phyloP scores from a whole-genome alignment of 1,140 invertebrate genomes.

The Leguminivora glycinivorella region DNA sequence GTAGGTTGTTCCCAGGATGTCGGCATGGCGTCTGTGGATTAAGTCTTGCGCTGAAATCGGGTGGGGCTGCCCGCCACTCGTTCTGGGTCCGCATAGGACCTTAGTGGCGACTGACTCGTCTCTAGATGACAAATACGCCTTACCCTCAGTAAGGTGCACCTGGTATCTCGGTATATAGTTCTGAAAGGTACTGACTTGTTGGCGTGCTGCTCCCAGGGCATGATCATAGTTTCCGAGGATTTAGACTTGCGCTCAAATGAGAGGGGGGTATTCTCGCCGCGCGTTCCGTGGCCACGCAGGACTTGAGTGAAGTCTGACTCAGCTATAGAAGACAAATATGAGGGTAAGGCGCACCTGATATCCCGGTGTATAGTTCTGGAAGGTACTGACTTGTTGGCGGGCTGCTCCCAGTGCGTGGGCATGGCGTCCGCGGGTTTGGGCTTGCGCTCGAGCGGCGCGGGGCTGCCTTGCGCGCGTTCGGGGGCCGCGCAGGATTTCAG shows the following conservation, averaged over 20 bases:
- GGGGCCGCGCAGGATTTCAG: slow-evolving; percentile 72
- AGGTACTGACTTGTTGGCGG: slow-evolving; percentile 59
- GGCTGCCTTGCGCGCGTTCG: slow-evolving; percentile 38
- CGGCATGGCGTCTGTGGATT: slow-evolving; percentile 80
- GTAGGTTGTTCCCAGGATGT: slow-evolving; percentile 85
- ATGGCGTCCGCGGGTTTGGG: slow-evolving; percentile 75
- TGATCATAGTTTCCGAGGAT: slow-evolving; percentile 81
- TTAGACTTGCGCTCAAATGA: slow-evolving; percentile 72
- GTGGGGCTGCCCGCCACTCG: slow-evolving; percentile 39
- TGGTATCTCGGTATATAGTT: too few species aligned
- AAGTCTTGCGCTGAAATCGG: slow-evolving; percentile 72
- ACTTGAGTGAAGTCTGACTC: slow-evolving; percentile 85
- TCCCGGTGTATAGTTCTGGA: too few species aligned
- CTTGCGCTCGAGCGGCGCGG: slow-evolving; percentile 69
- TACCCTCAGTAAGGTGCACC: too few species aligned
- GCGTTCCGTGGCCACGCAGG: slow-evolving; percentile 36
- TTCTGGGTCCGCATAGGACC: slow-evolving; percentile 49
- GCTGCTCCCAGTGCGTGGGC: slow-evolving; percentile 86
- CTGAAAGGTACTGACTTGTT: slow-evolving; percentile 62
- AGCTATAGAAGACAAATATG: too few species aligned
- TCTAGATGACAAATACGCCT: too few species aligned
- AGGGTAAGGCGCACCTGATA: too few species aligned
- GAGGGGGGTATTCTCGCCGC: slow-evolving; percentile 38
- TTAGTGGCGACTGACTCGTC: slow-evolving; percentile 86
- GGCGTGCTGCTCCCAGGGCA: slow-evolving; percentile 84